phyloP scores from a whole-genome alignment of 1,140 invertebrate genomes.

The Euglossa dilemma region DNA sequence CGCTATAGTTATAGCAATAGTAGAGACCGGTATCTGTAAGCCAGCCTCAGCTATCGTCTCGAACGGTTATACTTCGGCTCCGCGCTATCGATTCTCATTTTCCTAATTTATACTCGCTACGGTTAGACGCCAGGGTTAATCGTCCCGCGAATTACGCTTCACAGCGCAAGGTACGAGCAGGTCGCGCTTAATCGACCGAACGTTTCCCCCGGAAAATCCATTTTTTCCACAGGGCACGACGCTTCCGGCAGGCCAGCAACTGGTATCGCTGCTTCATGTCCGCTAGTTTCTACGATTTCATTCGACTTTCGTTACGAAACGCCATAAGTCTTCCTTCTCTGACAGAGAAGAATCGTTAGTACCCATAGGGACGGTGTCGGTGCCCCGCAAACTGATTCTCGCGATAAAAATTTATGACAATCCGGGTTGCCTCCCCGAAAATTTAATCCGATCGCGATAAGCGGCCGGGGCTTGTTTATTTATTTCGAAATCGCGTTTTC shows the following conservation, averaged over 20 bases:
- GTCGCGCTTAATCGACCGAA: no score
- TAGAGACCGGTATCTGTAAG: not conserved
- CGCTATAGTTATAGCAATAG: not conserved
- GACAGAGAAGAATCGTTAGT: constrained; percentile 18
- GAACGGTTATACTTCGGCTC: no score
- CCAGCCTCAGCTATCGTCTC: not conserved
- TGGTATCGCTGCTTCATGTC: not conserved
- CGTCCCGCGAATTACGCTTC: no score
- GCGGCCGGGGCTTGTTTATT: constrained; percentile 32
- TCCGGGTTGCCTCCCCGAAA: not conserved
- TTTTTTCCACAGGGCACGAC: no score
- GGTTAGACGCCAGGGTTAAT: not conserved
- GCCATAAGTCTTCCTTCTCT: constrained; percentile 3
- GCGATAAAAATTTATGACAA: constrained; percentile 34
- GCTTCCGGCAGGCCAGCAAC: no score
- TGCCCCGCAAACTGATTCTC: not conserved
- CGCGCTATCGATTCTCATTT: not conserved
- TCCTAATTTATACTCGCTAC: not conserved
- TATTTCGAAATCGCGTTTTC: constrained; percentile 23
- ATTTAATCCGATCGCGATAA: constrained; percentile 17
- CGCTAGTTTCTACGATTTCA: not conserved
- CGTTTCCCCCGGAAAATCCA: not conserved
- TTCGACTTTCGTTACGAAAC: not conserved
- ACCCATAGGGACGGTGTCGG: not conserved
- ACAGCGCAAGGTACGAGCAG: no score